Conservation (phyloP, 2,113 vertebrate genomes). For the Cyprinodon tularosa region DNA sequence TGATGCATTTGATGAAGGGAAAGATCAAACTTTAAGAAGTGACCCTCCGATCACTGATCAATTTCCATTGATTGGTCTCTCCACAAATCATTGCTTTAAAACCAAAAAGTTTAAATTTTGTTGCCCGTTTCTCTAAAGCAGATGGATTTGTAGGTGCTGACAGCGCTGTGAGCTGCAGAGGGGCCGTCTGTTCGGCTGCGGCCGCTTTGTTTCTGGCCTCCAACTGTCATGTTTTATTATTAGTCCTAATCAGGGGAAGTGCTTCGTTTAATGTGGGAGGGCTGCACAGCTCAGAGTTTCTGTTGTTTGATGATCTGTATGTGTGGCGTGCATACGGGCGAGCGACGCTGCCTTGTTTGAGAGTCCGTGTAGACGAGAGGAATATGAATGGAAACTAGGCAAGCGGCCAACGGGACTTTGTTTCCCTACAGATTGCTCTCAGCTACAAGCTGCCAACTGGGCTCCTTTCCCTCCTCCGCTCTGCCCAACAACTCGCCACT, state of each 20-base stretch:
- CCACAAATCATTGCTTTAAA: too few relatives aligned
- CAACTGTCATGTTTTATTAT: conserved; percentile 27
- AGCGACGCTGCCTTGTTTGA: conserved; percentile 12
- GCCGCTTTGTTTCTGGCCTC: conserved; percentile 17
- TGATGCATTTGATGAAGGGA: too few relatives aligned
- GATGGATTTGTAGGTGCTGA: neutral
- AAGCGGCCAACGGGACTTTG: conserved; percentile 54
- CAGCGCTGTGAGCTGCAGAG: neutral
- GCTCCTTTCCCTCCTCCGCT: conserved; percentile 41
- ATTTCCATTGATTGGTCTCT: too few relatives aligned
- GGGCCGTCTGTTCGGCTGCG: neutral
- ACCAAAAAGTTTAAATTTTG: neutral
- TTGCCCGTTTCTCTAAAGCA: neutral
- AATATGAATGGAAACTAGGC: conserved; percentile 68
- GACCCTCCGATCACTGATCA: too few relatives aligned
- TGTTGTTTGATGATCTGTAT: conserved; percentile 22
- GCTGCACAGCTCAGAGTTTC: neutral
- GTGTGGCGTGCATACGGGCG: conserved; percentile 16
- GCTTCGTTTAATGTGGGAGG: conserved; percentile 27
- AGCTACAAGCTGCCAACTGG: conserved; percentile 56
- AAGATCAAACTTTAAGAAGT: too few relatives aligned
- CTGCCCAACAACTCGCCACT: conserved; percentile 57
- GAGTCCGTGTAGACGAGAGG: conserved; percentile 26
- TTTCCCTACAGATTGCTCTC: conserved; percentile 46
- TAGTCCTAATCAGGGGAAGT: conserved; percentile 52